Base-by-base conservation (phyloP, 2,113 vertebrate species). In the Centrocercus urophasianus region DNA sequence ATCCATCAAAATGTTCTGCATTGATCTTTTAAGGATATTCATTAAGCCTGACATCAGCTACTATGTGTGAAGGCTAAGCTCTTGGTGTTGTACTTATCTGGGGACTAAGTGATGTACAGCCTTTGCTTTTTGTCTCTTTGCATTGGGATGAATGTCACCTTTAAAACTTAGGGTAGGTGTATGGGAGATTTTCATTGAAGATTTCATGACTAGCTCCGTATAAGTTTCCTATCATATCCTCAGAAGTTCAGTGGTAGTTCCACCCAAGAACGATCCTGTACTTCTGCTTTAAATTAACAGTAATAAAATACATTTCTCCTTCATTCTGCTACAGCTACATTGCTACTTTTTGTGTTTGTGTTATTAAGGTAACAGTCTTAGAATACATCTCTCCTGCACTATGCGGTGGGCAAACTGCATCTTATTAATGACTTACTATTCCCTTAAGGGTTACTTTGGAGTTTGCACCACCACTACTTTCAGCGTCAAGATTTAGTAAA, bases 11-110 rank as follows among this genome's bases (percentile, higher is more conserved):
- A 77, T 83, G 15, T 56, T 92, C 47, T 74, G 70, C 34, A 64
- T 21, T 69, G 80, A 25, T 67, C 47, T 93, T 90, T 60, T 73
- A 60, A 12, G 13, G 21, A 14, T 74, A 71, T 63, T 88, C 16
- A 86, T 88, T 92, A 92, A 86, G 34, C 47, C 38, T 93, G 61
- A 81, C 45, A 80, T 67, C 73, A 86, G 50, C 75, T 24, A 74
- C 22, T 24, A 45, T 40, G 36, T 16, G 42, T 4, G 32, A 94
- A 85, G 47, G 38, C 45, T 63, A 74, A 86, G 6, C 30, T 83
- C 20, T 74, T 45, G 12, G 18, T 40, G 3, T 76, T 63, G 27
- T 36, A 60, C 52, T 90, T 74, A 61, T 10, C 25, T 60, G 42
- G 38, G 34, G 6, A 36, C 24, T 45, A 66, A 80, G 22, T 8